Percentiles rank a stretch among this genome's conserved stretches.
These are phyloP conservation scores for Formicarius rufipectus DNA, from an alignment of 2,113 vertebrate species.

Conservation along the genomic window DNA sequence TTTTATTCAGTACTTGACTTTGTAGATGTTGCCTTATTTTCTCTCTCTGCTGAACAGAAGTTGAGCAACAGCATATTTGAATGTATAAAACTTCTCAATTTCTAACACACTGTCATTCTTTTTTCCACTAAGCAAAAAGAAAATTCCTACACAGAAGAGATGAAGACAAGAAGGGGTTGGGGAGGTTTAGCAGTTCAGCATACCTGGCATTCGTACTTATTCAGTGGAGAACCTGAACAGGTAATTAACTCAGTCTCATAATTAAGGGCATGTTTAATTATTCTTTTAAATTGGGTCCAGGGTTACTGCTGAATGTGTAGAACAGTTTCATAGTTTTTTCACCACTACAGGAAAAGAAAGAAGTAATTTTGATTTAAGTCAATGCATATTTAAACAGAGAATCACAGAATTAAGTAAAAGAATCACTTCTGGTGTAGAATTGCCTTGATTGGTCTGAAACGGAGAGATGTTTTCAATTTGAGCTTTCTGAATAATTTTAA, in stretches of 20 bases:
- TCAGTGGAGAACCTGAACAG: background rate
- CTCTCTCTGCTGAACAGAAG: background rate
- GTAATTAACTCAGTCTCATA: background rate
- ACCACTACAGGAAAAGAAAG: background rate
- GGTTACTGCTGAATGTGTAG: background rate
- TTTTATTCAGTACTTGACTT: background rate
- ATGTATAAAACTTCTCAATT: background rate
- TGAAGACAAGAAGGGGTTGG: background rate
- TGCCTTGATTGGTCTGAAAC: constrained; percentile 15
- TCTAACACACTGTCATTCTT: background rate
- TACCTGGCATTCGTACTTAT: background rate
- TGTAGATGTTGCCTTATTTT: background rate
- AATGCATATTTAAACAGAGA: constrained; percentile 8
- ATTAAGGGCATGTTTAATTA: background rate
- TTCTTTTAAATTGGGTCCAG: background rate
- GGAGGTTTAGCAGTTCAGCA: background rate
- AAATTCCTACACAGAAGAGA: background rate
- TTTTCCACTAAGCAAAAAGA: background rate
- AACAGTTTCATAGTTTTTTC: background rate
- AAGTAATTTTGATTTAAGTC: background rate
- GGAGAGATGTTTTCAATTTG: background rate
- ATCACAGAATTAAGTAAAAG: background rate
- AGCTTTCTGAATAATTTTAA: background rate
- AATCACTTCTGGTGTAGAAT: background rate
- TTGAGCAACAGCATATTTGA: background rate